A percentile compares a stretch with the other conserved stretches of the same genome.
phyloP scores from a whole-genome alignment of 2,797 vertebrate genomes.

The Paratrypauchen microcephalus region DNA sequence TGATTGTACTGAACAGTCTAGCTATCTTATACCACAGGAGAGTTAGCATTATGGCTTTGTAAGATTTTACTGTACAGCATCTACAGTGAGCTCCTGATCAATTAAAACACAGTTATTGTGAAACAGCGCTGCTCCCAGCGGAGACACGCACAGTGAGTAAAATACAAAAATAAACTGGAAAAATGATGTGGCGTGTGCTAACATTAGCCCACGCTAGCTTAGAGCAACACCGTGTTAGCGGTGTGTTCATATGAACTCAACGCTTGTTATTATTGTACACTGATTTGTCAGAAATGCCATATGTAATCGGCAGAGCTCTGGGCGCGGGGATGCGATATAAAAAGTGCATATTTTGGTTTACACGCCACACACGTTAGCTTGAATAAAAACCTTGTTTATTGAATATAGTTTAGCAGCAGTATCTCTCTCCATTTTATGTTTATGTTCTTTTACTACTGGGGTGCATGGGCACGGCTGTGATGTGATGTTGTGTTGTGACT shows the following conservation, averaged over 20 bases:
- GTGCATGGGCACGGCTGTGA: slow-evolving; percentile 5
- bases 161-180: slow-evolving; percentile 25
- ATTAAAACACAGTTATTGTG: slow-evolving; percentile 46
- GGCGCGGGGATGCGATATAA: neutral
- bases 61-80: slow-evolving; percentile 20
- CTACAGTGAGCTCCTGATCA: slow-evolving; percentile 31
- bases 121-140: slow-evolving; percentile 31
- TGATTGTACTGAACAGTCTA: slow-evolving; percentile 34
- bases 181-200: slow-evolving; percentile 46
- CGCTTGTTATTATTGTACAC: neutral
- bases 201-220: slow-evolving; percentile 39
- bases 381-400: slow-evolving; percentile 10
- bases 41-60: slow-evolving; percentile 55
- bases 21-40: slow-evolving; percentile 48
- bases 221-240: slow-evolving; percentile 40
- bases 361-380: neutral
- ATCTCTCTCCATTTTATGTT: slow-evolving; percentile 30
- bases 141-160: slow-evolving; percentile 54
- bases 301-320: neutral
- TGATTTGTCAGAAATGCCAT: neutral
- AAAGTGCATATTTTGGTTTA: neutral
- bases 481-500: slow-evolving; percentile 21
- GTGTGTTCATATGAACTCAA: neutral
- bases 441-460: neutral
- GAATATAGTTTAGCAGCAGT: slow-evolving; percentile 15